phyloP scores from a whole-genome alignment of 2,797 vertebrate genomes.

The Nyctalus aviator region DNA sequence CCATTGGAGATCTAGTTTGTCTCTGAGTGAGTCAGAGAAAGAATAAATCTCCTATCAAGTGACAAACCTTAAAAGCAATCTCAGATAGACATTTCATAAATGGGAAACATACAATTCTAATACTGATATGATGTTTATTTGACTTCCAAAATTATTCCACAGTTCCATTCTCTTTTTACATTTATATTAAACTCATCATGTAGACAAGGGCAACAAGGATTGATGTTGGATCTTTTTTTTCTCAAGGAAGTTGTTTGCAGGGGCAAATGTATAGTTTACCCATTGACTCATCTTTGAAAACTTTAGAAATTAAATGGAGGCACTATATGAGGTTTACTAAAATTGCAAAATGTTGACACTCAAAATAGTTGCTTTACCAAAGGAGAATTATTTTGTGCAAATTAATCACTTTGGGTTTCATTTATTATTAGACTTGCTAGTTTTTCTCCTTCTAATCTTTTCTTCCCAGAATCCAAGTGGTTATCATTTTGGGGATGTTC shows the following conservation, averaged over 20 bases:
- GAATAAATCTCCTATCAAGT: conserved; percentile 27
- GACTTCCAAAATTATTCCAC: conserved; percentile 37
- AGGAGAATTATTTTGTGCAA: not conserved
- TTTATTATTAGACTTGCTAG: not conserved
- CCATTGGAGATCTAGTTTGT: conserved; percentile 34
- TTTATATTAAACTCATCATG: conserved; percentile 29
- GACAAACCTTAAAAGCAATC: not conserved
- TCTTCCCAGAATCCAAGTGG: not conserved
- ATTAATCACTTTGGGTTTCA: conserved; percentile 59
- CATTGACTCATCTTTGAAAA: conserved; percentile 18
- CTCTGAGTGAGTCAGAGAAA: not conserved
- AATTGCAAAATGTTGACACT: conserved; percentile 3
- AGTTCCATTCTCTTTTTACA: not conserved
- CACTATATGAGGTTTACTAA: conserved; percentile 30
- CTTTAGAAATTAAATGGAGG: not conserved
- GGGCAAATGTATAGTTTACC: rapidly evolving
- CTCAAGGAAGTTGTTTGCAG: conserved; percentile 20
- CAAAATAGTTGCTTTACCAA: conserved; percentile 58
- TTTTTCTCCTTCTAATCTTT: not conserved
- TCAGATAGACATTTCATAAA: not conserved
- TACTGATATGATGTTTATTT: conserved; percentile 38
- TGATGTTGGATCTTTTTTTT: not conserved
- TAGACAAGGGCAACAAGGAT: not conserved
- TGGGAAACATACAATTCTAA: not conserved
- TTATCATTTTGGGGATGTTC: not conserved